Evolutionary conservation across 2,888 invertebrate genomes (phyloP), one percentile per base, ranked within the genome.

Genomic region (Sphecodes monilicornis): DNA sequence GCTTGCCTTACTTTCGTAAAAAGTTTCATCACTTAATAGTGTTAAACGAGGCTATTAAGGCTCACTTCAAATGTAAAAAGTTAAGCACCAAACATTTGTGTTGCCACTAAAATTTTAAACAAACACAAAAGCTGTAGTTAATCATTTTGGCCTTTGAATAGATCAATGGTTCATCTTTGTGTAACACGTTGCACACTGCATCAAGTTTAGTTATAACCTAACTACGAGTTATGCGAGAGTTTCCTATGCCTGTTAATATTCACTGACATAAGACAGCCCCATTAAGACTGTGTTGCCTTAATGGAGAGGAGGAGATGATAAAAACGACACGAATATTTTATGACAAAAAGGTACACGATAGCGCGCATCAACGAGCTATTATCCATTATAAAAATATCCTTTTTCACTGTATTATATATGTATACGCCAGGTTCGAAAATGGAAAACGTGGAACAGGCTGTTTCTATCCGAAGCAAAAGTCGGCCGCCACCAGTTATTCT

Each of bases 401-500:
- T 46, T 75, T 26, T 46, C 22, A 26, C 13, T 10, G n/a, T 3
- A 41, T 57, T 32, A 41, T 8, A 32, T 36, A 1, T 46, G 29
- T 18, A 22, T 22, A 18, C 13, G 18, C 2, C 43, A 57, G 57
- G 57, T 57, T 1, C 6, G 13, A 74, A 50, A 66, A 5, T 26
- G 2, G 46, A 50, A 76, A 26, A 36, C n/a, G 11, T 29, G 41
- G 41, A 41, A 75, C n/a, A 41, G n/a, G 39, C 43, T 29, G 43
- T 73, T 72, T 66, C 29, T 32, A 36, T 64, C 36, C 18, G 68
- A 32, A 54, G 32, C 26, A 41, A 69, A 76, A 73, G n/a, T 54
- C 46, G 46, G 32, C 32, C 26, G 26, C 18, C 43, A 26, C 60
- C 8, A 72, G 74, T 50, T 41, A 82, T 82, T 73, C 68, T 74